Percentiles rank a stretch among this genome's conserved stretches.
Conservation (phyloP, 1,140 invertebrate genomes). For the Trachymyrmex cornetzi region DNA sequence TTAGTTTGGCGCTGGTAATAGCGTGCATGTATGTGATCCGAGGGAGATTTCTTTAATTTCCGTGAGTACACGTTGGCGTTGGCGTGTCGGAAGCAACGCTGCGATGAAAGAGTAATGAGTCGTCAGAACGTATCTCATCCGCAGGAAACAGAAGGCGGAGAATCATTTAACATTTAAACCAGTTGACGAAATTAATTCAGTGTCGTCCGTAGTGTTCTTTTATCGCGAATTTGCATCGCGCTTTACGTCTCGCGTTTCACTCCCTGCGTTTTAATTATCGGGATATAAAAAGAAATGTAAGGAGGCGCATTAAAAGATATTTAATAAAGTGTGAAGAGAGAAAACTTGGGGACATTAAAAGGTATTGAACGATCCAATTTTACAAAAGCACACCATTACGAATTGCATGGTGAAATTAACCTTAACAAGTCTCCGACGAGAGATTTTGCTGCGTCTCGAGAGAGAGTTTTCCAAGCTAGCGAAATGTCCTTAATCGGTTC, state of each 20-base stretch:
- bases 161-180: conserved; percentile 29
- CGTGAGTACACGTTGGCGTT: conserved; percentile 24
- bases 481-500: conserved; percentile 58
- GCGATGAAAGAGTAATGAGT: conserved; percentile 48
- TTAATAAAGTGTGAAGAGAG: conserved; percentile 18
- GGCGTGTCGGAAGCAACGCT: conserved; percentile 8
- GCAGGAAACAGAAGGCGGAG: neutral
- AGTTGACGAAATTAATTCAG: conserved; percentile 18
- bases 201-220: neutral
- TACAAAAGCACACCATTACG: conserved; percentile 29
- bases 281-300: neutral
- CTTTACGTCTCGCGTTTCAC: neutral
- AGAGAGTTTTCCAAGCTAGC: conserved; percentile 40
- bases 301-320: conserved; percentile 25
- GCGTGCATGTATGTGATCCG: conserved; percentile 14
- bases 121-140: conserved; percentile 12
- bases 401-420: conserved; percentile 47
- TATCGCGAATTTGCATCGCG: neutral
- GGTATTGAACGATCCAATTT: conserved; percentile 44
- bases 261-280: neutral
- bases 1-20: conserved; percentile 31
- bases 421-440: conserved; percentile 46
- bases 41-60: conserved; percentile 49
- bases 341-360: neutral
- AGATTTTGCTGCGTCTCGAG: conserved; percentile 32